Base-by-base conservation (phyloP, 2,113 vertebrate genomes). In the Numida meleagris region DNA sequence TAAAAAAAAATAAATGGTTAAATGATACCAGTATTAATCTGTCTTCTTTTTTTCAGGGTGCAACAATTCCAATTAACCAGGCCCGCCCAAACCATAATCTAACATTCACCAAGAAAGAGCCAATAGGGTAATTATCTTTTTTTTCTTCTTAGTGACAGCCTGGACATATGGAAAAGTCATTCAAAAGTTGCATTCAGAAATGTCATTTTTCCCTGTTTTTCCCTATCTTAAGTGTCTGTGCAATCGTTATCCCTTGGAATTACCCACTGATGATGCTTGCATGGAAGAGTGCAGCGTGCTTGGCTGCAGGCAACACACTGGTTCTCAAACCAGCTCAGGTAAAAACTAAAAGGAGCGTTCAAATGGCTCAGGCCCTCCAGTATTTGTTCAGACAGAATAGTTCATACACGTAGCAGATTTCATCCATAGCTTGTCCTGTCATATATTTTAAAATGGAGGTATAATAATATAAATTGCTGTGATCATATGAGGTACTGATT, bases 211-310 rank as follows among this genome's bases (percentile, higher is more conserved):
- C 14, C 3, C 5, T 57, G 3, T 84, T 80, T 93, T 86, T 90
- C 80, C 20, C 21, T 57, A 14, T 38, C 73, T 65, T 18, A 94
- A 98, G 98, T 2, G 98, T 98, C 70, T 98, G 98, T 53, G 98
- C 98, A 75, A 98, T 98, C 45, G 96, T 98, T 82, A 98, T 98
- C 46, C 98, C 98, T 19, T 98, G 98, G 98, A 98, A 98, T 72
- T 98, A 98, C 75, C 98, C 98, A 0, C 95, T 98, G 76, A 98
- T 98, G 98, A 98, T 98, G 98, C 97, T 98, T 66, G 98, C 98
- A 0, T 98, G 98, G 98, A 98, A 98, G 78, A 98, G 98, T 0
- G 98, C 98, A 1, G 98, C 98, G 0, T 98, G 98, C 58, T 73
- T 98, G 94, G 98, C 98, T 13, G 98, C 98, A 17, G 98, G 98